Conservation (phyloP, 1,140 invertebrate species). For the Drosophila grimshawi region DNA sequence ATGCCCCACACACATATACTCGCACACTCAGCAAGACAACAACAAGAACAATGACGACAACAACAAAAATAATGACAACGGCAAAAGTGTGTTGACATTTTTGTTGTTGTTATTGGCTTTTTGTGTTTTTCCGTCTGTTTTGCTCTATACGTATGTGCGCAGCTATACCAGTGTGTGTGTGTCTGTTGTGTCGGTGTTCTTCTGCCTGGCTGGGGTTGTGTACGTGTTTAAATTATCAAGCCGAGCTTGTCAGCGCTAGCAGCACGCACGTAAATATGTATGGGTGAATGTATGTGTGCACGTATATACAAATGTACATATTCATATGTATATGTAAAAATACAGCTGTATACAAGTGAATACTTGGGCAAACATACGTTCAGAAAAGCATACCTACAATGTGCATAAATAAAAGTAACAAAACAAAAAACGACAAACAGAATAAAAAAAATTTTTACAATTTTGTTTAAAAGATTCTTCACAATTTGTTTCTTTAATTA, state of each 20-base stretch:
- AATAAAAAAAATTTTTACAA: not conserved
- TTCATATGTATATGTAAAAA: slow-evolving; percentile 13
- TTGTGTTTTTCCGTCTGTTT: slow-evolving; percentile 69
- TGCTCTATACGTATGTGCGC: slow-evolving; percentile 63
- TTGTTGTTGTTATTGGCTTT: slow-evolving; percentile 48
- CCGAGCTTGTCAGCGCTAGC: slow-evolving; percentile 74
- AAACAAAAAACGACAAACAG: not conserved
- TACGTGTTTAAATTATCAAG: slow-evolving; percentile 82
- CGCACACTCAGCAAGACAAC: slow-evolving; percentile 17
- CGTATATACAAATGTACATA: slow-evolving; percentile 13
- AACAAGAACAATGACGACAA: slow-evolving; percentile 43
- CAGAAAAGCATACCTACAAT: slow-evolving; percentile 23
- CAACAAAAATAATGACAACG: slow-evolving; percentile 43
- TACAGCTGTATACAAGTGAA: slow-evolving; percentile 25
- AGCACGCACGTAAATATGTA: slow-evolving; percentile 61
- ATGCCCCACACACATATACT: slow-evolving; percentile 46
- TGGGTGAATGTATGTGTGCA: slow-evolving; percentile 37
- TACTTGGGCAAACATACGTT: slow-evolving; percentile 11
- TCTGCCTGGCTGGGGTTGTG: slow-evolving; percentile 43
- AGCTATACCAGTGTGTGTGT: slow-evolving; percentile 18
- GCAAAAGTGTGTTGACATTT: slow-evolving; percentile 81
- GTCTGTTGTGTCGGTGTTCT: slow-evolving; percentile 30
- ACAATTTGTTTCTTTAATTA: too few species aligned
- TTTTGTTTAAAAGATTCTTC: not conserved
- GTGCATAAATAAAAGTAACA: slow-evolving; percentile 29